Evolutionary conservation across 1,140 invertebrate species (phyloP).

Genomic region (Oryzaephilus surinamensis): DNA sequence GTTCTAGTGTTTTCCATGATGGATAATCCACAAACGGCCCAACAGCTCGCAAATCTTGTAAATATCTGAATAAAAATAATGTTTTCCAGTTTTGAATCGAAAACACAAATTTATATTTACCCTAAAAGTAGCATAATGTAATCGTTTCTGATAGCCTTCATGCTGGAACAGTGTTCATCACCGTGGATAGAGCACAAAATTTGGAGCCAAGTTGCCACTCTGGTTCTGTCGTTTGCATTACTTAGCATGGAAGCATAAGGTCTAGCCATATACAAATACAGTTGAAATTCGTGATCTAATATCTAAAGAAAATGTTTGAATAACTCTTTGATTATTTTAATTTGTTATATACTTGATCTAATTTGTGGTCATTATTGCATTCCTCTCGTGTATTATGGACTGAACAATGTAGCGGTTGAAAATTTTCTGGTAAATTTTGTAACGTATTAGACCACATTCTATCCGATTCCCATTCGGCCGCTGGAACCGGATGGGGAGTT

Average conservation of each 20-base stretch:
- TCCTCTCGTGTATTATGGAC: slow-evolving; percentile 22
- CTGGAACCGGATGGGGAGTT: slow-evolving; percentile 11
- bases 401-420: slow-evolving; percentile 26
- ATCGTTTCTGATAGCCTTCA: slow-evolving; percentile 39
- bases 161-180: slow-evolving; percentile 32
- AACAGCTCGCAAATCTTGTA: slow-evolving; percentile 27
- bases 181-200: slow-evolving; percentile 33
- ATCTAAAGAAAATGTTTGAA: slow-evolving; percentile 22
- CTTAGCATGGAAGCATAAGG: slow-evolving; percentile 35
- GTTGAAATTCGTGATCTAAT: slow-evolving; percentile 38
- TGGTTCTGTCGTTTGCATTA: slow-evolving; percentile 29
- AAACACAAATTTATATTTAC: slow-evolving; percentile 19
- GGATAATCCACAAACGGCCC: slow-evolving; percentile 39
- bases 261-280: slow-evolving; percentile 34
- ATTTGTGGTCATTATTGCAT: slow-evolving; percentile 28
- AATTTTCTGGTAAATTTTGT: slow-evolving; percentile 25
- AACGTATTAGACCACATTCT: slow-evolving; percentile 30
- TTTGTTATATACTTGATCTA: slow-evolving; percentile 23
- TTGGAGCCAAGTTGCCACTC: slow-evolving; percentile 37
- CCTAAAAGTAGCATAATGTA: slow-evolving; percentile 39
- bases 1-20: slow-evolving; percentile 29
- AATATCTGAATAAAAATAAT: slow-evolving; percentile 15
- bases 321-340: not conserved
- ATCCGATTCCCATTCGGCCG: slow-evolving; percentile 33
- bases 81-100: slow-evolving; percentile 1